Evolutionary conservation across 2,797 vertebrate genomes (phyloP), one percentile per base, ranked within the genome.

Genomic region (Myotis daubentonii): DNA sequence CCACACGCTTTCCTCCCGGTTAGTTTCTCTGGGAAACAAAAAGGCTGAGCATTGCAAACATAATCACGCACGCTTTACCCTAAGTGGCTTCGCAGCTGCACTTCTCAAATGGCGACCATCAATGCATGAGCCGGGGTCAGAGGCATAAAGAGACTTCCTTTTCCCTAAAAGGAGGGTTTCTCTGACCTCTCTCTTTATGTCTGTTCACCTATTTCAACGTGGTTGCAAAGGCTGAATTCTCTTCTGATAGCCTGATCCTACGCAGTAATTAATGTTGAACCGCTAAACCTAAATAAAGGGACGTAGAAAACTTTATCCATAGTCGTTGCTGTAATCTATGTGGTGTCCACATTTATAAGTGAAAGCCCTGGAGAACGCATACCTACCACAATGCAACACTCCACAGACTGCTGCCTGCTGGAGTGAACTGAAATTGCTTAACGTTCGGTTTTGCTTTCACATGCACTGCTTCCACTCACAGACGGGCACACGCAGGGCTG

Each of bases 81-180:
- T 93, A 94, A 96, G 79, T 87, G 83, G 93, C 83, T 95, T 88
- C 90, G 55, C 93, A 94, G 96, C 90, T 89, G 92, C 55, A 36
- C 78, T 78, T 94, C 87, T 89, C 90, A 84, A 92, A 78, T 53
- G 72, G 90, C 41, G 82, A 91, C 82, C 75, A 86, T 93, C 96
- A 93, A 20, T 66, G 87, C 82, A 76, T 87, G 87, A 89, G 80
- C 96, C 38, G 55, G 84, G 96, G 95, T 97, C 96, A 97, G 88
- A 95, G 38, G 88, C 92, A 96, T 76, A 95, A 94, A 96, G 90
- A 70, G 80, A 85, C 68, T 76, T 72, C 66, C 83, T 76, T 96
- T 93, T 47, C 71, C 47, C 94, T 44, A 71, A 78, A 81, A 95
- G 92, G 75, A 92, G 79, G 76, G 79, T 74, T 72, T 33, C 44